phyloP scores from a whole-genome alignment of 2,888 invertebrate genomes.

The Napeogenes inachia region DNA sequence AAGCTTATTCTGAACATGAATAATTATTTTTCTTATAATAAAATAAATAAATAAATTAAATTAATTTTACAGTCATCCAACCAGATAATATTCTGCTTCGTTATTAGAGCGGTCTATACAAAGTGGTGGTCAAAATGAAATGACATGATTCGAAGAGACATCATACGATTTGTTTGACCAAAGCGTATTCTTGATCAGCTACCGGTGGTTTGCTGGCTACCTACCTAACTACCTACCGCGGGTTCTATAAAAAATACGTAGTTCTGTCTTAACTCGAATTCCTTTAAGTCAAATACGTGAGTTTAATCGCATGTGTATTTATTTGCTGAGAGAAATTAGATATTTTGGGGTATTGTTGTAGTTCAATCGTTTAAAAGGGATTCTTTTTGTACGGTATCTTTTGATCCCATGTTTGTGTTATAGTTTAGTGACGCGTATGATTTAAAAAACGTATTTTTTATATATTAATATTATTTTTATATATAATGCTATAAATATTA shows the following conservation, averaged over 20 bases:
- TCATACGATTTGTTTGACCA: constrained; percentile 76
- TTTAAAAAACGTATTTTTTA: too few species aligned
- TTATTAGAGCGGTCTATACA: constrained; percentile 20
- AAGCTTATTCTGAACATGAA: too few species aligned
- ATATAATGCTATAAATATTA: too few species aligned
- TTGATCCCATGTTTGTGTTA: constrained; percentile 20
- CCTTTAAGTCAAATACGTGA: constrained; percentile 71
- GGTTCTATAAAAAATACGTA: constrained; percentile 58
- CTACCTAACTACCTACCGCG: constrained; percentile 75
- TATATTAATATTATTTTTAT: too few species aligned
- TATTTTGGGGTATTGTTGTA: constrained; percentile 30
- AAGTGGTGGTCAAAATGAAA: constrained; percentile 40
- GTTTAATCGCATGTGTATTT: constrained; percentile 72
- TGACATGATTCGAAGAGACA: constrained; percentile 66
- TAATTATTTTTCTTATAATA: too few species aligned
- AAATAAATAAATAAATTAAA: too few species aligned
- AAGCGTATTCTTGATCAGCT: constrained; percentile 72
- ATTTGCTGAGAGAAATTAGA: constrained; percentile 37
- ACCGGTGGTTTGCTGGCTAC: constrained; percentile 74
- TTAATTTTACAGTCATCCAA: too few species aligned
- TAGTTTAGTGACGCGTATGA: constrained; percentile 13
- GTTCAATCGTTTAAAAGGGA: constrained; percentile 27
- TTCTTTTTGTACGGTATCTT: constrained; percentile 16
- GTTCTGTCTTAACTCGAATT: constrained; percentile 66
- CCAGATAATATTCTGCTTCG: constrained; percentile 10